These are phyloP conservation scores for Phortica okadai DNA, from an alignment of 2,888 invertebrate species.

Conservation along the genomic window DNA sequence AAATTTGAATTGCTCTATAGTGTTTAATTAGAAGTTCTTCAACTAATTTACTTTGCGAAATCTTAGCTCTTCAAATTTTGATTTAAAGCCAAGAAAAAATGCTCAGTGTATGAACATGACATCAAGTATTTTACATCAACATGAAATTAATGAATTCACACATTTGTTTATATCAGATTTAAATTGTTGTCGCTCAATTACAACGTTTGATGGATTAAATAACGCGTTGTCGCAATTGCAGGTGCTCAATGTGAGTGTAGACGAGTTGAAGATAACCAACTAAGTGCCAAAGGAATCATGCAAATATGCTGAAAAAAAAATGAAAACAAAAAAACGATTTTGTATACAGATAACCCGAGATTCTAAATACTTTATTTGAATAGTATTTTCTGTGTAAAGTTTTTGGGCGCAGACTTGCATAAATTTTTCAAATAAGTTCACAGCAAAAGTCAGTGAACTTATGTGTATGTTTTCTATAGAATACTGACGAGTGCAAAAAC, in stretches of 20 bases:
- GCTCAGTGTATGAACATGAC: not conserved
- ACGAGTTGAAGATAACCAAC: too few relatives aligned
- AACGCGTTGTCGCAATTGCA: too few relatives aligned
- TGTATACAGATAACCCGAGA: not conserved
- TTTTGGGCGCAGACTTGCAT: not conserved
- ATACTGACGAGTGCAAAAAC: not conserved
- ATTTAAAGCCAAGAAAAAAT: not conserved
- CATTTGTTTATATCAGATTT: not conserved
- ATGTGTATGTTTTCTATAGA: not conserved
- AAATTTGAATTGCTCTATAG: too few relatives aligned
- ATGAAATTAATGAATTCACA: not conserved
- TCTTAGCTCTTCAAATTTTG: not conserved
- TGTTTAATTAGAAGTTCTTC: too few relatives aligned
- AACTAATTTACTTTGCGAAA: too few relatives aligned
- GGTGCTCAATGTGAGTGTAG: too few relatives aligned
- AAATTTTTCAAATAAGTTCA: not conserved
- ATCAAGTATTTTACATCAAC: not conserved
- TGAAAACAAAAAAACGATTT: too few relatives aligned
- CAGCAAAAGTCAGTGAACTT: not conserved
- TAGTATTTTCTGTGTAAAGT: not conserved
- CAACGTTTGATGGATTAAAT: not conserved
- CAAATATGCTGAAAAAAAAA: too few relatives aligned
- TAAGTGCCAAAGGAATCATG: too few relatives aligned
- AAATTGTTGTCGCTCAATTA: not conserved
- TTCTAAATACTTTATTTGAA: not conserved